Conservation (phyloP, 2,888 invertebrate genomes). For the Heliconius hortense region DNA sequence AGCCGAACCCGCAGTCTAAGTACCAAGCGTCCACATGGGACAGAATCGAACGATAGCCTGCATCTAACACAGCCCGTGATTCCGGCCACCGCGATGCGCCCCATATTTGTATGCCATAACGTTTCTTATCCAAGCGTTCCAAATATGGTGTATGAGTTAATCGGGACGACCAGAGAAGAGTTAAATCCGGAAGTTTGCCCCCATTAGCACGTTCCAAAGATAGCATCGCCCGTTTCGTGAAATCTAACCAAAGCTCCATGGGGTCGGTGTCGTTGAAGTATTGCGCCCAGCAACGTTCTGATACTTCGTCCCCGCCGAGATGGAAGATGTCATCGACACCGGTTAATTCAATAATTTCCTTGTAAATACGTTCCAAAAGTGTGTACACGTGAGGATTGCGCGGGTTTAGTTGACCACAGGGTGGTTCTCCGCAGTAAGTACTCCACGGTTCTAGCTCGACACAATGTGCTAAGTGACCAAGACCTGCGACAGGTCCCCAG, state of each 20-base stretch:
- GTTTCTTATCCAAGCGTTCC: slow-evolving; percentile 77
- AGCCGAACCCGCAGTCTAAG: slow-evolving; percentile 92
- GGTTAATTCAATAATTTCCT: slow-evolving; percentile 87
- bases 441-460: slow-evolving; percentile 91
- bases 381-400: slow-evolving; percentile 89
- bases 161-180: slow-evolving; percentile 89
- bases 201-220: slow-evolving; percentile 84
- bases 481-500: slow-evolving; percentile 88
- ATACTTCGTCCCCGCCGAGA: slow-evolving; percentile 92
- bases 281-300: slow-evolving; percentile 90
- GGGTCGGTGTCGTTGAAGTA: slow-evolving; percentile 89
- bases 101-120: slow-evolving; percentile 89
- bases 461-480: slow-evolving; percentile 90
- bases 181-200: slow-evolving; percentile 79
- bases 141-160: slow-evolving; percentile 88
- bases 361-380: slow-evolving; percentile 87
- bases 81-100: slow-evolving; percentile 91
- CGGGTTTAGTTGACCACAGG: slow-evolving; percentile 93
- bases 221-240: slow-evolving; percentile 84
- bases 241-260: slow-evolving; percentile 90
- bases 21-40: slow-evolving; percentile 95
- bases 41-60: slow-evolving; percentile 89
- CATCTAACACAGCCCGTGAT: slow-evolving; percentile 88
- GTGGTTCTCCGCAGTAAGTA: slow-evolving; percentile 91
- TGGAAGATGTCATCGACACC: slow-evolving; percentile 91